These are phyloP conservation scores for Amphiprion percula DNA, from an alignment of 2,113 vertebrate genomes.

Conservation along the genomic window DNA sequence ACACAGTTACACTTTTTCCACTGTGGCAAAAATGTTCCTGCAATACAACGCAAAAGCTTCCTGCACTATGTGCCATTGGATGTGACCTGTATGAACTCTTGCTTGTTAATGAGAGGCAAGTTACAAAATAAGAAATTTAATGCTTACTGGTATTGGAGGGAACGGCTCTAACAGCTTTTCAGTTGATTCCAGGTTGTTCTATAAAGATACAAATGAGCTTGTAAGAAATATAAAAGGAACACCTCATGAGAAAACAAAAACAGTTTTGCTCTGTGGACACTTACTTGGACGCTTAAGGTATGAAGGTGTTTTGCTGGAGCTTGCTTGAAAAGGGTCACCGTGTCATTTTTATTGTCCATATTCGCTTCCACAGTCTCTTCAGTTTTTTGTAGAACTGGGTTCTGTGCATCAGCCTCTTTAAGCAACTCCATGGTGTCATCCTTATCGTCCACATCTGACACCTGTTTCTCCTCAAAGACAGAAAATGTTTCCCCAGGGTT, in stretches of 20 bases:
- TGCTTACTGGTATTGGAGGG: slow-evolving; percentile 79
- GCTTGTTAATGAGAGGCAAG: not conserved
- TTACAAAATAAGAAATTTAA: slow-evolving; percentile 1
- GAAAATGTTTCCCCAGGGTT: slow-evolving; percentile 56
- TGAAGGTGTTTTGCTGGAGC: slow-evolving; percentile 50
- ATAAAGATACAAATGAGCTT: slow-evolving; percentile 33
- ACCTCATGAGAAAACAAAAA: not conserved
- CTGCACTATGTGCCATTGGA: no score
- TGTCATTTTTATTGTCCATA: slow-evolving; percentile 66
- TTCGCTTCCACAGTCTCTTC: slow-evolving; percentile 5
- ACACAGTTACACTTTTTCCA: slow-evolving; percentile 18
- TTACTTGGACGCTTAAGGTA: slow-evolving; percentile 79
- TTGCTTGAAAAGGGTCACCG: slow-evolving; percentile 79
- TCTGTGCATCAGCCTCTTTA: slow-evolving; percentile 61
- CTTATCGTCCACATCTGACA: slow-evolving; percentile 56
- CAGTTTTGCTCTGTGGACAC: slow-evolving; percentile 6
- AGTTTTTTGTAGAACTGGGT: slow-evolving; percentile 20
- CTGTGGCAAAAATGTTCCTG: not conserved
- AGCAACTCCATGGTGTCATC: slow-evolving; percentile 79
- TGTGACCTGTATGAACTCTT: no score
- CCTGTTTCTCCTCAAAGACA: slow-evolving; percentile 47
- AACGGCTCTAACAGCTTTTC: slow-evolving; percentile 85
- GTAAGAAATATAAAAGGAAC: not conserved
- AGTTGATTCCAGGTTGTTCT: slow-evolving; percentile 87
- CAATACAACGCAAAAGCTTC: no score